Evolutionary conservation across 2,113 vertebrate species (phyloP).

Genomic region (Madoqua kirkii): DNA sequence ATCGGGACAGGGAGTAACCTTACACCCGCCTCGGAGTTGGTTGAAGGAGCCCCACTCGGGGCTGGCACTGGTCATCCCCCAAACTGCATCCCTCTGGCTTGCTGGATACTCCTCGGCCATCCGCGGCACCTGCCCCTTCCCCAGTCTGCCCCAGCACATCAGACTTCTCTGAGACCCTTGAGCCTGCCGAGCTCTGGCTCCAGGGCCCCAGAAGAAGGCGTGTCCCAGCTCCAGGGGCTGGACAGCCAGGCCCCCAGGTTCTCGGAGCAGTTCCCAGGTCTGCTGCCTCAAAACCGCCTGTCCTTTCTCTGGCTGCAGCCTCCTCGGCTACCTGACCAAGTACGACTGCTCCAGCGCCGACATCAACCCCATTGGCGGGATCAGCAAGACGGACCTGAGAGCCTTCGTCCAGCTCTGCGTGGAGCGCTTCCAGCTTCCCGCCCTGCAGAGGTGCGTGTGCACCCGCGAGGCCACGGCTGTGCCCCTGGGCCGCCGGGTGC

Average conservation of each 20-base stretch:
- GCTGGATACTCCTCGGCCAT: fast-evolving
- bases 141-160: fast-evolving
- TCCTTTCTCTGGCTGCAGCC: slow-evolving; percentile 73
- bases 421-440: slow-evolving; percentile 84
- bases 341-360: slow-evolving; percentile 98
- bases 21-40: no score
- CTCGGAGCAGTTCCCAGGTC: fast-evolving
- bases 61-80: background rate
- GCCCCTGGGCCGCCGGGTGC: fast-evolving
- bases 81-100: fast-evolving
- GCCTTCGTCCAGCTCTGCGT: slow-evolving; percentile 88
- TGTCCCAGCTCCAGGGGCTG: background rate
- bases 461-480: fast-evolving
- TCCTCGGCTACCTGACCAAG: slow-evolving; percentile 96
- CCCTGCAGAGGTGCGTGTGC: slow-evolving; percentile 82
- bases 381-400: slow-evolving; percentile 93
- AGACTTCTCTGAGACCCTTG: background rate
- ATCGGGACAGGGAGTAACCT: background rate
- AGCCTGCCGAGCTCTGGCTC: background rate
- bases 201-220: background rate
- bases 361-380: slow-evolving; percentile 95
- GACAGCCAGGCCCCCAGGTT: background rate
- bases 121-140: no score
- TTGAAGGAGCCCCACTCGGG: background rate
- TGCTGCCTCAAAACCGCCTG: fast-evolving